Conservation (phyloP, 2,797 vertebrate species). For the Lepus oiostolus region DNA sequence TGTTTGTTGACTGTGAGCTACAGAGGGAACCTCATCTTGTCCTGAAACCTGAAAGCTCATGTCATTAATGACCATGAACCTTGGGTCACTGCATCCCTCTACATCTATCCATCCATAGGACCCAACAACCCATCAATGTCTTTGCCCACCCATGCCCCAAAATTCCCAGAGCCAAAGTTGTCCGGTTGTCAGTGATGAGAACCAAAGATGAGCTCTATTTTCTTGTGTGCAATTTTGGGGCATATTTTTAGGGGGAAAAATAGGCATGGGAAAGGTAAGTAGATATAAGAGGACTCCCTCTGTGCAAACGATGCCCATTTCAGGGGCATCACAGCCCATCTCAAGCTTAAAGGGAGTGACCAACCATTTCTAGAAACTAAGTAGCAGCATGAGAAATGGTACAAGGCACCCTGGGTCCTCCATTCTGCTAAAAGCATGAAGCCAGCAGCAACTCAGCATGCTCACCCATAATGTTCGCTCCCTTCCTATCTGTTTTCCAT, state of each 20-base stretch:
- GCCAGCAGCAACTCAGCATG: neutral
- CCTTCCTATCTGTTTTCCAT: neutral
- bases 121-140: neutral
- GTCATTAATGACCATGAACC: neutral
- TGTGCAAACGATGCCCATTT: slow-evolving; percentile 40
- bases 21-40: neutral
- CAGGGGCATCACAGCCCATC: neutral
- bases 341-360: neutral
- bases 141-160: neutral
- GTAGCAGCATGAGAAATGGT: neutral
- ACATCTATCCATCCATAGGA: neutral
- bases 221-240: neutral
- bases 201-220: neutral
- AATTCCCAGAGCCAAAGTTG: neutral
- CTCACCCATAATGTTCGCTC: neutral
- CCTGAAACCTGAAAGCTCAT: slow-evolving; percentile 1
- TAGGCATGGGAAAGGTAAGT: no score
- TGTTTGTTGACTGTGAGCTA: neutral
- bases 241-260: neutral
- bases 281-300: neutral
- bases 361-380: slow-evolving; percentile 43
- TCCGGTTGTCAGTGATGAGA: neutral
- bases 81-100: neutral
- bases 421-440: slow-evolving; percentile 62
- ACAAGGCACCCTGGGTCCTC: neutral